Evolutionary conservation across 37 sponge, comb jelly and placozoan species (phyloP).

Genomic region (Ephydatia muelleri): DNA sequence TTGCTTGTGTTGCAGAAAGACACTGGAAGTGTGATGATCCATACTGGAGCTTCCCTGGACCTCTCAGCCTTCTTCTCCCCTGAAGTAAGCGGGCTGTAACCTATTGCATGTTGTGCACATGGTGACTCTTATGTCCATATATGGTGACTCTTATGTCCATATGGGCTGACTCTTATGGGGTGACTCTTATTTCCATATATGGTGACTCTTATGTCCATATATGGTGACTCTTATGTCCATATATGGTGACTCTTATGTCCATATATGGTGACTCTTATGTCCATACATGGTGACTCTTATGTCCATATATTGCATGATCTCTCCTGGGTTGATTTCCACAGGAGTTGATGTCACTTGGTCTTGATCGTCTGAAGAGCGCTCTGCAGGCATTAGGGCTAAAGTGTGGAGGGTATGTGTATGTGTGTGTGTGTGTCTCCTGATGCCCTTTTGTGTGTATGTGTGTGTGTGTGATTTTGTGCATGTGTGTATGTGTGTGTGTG

Average conservation of each 20-base stretch:
- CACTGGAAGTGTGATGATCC: constrained; percentile 93
- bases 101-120: not conserved
- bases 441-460: not conserved
- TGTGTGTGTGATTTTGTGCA: not conserved
- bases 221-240: not conserved
- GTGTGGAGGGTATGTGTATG: constrained; percentile 97
- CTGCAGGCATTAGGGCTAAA: constrained; percentile 92
- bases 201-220: not conserved
- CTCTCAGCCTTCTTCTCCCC: constrained; percentile 93
- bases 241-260: too few species aligned
- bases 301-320: too few species aligned
- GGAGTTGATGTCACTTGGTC: constrained; percentile 94
- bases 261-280: too few species aligned
- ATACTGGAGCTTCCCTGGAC: constrained; percentile 88
- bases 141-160: not conserved
- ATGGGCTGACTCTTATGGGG: not conserved
- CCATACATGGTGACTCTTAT: not conserved
- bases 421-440: not conserved
- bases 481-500: not conserved
- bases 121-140: not conserved
- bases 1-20: constrained; percentile 72
- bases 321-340: not conserved
- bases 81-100: constrained; percentile 40
- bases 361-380: constrained; percentile 95
- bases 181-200: not conserved